A percentile compares a stretch with the other conserved stretches of the same genome.
phyloP scores from a whole-genome alignment of 1,140 invertebrate species.

The Phenacoccus solenopsis region DNA sequence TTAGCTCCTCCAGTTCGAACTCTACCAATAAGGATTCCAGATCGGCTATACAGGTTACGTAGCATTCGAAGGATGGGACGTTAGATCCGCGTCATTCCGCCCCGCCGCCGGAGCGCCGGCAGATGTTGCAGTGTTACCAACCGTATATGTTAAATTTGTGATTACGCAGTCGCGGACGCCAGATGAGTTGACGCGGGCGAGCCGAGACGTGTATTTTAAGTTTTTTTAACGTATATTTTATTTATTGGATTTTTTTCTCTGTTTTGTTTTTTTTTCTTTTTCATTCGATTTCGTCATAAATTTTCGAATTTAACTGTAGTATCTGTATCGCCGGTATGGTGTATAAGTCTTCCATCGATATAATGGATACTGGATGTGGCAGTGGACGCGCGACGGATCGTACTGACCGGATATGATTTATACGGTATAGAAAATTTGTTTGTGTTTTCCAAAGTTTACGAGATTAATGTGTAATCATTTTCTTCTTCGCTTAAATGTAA shows the following conservation, averaged over 20 bases:
- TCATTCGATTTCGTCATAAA: background rate
- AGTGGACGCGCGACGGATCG: background rate
- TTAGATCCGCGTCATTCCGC: background rate
- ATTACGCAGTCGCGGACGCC: too few relatives aligned
- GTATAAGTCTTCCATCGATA: background rate
- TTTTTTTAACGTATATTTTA: background rate
- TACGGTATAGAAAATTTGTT: background rate
- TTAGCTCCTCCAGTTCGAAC: background rate
- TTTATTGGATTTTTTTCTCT: background rate
- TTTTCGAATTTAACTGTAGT: background rate
- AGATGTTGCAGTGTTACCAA: background rate
- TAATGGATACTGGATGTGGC: background rate
- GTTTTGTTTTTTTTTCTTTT: background rate
- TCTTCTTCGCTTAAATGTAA: background rate
- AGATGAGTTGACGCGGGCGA: background rate
- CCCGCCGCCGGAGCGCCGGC: background rate
- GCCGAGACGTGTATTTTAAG: background rate
- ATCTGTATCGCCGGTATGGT: too few relatives aligned
- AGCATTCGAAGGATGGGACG: background rate
- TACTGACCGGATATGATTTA: background rate
- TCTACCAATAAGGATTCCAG: conserved; percentile 10
- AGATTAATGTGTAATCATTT: background rate
- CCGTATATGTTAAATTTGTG: too few relatives aligned
- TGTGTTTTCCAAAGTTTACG: conserved; percentile 4
- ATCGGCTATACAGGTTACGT: conserved; percentile 10